Evolutionary conservation across 1,140 invertebrate genomes (phyloP).

Genomic region (Pomacea maculata): DNA sequence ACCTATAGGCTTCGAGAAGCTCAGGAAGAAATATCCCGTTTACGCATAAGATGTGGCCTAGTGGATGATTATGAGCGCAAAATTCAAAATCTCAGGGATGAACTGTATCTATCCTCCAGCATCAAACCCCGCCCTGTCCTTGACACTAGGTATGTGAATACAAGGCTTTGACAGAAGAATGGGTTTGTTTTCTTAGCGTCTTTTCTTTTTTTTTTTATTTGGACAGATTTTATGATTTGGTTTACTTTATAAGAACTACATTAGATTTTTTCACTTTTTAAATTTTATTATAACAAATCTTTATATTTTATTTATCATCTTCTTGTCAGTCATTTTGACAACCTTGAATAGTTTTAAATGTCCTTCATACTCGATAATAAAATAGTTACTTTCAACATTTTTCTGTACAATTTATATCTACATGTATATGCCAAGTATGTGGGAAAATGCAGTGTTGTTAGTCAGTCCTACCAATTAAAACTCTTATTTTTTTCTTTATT

Average conservation of each 20-base stretch:
- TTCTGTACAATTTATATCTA: neutral
- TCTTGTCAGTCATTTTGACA: neutral
- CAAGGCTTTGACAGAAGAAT: neutral
- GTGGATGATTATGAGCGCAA: slow-evolving; percentile 61
- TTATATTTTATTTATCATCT: neutral
- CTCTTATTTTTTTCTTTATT: too few species aligned
- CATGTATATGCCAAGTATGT: neutral
- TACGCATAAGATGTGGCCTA: slow-evolving; percentile 49
- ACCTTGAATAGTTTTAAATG: neutral
- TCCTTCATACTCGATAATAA: too few species aligned
- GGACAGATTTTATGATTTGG: neutral
- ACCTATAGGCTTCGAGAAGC: slow-evolving; percentile 51
- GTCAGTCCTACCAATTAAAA: too few species aligned
- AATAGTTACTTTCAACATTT: neutral
- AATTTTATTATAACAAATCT: neutral
- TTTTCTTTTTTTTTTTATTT: slow-evolving; percentile 5
- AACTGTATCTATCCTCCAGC: slow-evolving; percentile 49
- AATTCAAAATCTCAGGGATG: slow-evolving; percentile 56
- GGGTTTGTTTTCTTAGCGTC: neutral
- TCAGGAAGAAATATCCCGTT: slow-evolving; percentile 56
- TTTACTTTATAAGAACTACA: neutral
- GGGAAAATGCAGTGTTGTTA: neutral
- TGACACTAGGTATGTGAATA: neutral
- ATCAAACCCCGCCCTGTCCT: slow-evolving; percentile 28
- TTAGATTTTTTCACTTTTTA: neutral